Percentiles rank a stretch among this genome's conserved stretches.
Evolutionary conservation across 2,888 invertebrate genomes (phyloP).

Genomic region (Trachelus troglodyta): DNA sequence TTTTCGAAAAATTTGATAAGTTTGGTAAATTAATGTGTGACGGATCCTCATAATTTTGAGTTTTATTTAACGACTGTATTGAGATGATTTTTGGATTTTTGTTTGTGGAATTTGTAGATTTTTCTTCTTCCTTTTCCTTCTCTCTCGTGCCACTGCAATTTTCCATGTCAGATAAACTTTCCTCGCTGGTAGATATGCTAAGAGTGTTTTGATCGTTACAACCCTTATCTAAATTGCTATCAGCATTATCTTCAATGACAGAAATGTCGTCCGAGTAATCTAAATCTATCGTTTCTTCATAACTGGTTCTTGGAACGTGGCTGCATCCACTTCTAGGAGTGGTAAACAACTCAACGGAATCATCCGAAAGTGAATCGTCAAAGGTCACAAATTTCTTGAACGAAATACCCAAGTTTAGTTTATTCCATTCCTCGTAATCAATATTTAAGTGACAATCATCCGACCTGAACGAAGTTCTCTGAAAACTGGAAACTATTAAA

Average conservation of each 20-base stretch:
- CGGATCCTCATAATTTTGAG: no score
- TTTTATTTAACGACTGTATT: no score
- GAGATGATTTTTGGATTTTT: no score
- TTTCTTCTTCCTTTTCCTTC: background rate
- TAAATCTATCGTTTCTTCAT: background rate
- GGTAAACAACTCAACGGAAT: background rate
- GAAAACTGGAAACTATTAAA: constrained; percentile 48
- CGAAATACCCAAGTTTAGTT: constrained; percentile 33
- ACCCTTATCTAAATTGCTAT: background rate
- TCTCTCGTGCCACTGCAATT: background rate
- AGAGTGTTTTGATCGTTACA: background rate
- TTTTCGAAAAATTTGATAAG: background rate
- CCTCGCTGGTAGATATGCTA: background rate
- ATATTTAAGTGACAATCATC: constrained; percentile 44
- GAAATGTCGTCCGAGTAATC: background rate
- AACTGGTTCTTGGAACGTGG: background rate
- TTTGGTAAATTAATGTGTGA: no score
- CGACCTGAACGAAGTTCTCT: constrained; percentile 48
- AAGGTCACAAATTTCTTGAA: constrained; percentile 52
- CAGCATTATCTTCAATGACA: background rate
- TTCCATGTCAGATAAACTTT: background rate
- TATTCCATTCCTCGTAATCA: constrained; percentile 42
- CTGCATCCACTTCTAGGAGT: background rate
- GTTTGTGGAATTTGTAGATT: no score
- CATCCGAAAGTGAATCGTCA: constrained; percentile 45